phyloP scores from a whole-genome alignment of 2,113 vertebrate genomes.

The Notiomystis cincta region DNA sequence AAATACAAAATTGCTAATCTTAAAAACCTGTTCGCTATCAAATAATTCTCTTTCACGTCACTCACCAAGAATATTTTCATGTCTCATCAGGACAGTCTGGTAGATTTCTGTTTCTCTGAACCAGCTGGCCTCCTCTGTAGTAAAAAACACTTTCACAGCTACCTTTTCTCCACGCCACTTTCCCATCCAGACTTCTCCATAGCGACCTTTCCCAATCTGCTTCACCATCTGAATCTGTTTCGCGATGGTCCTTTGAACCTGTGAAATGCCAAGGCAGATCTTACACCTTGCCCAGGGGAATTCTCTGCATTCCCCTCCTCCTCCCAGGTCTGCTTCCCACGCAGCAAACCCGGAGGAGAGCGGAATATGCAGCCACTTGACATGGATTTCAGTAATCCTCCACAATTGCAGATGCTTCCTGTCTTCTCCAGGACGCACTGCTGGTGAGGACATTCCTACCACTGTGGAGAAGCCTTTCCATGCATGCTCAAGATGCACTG shows the following conservation, averaged over 20 bases:
- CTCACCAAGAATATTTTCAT: constrained; percentile 96
- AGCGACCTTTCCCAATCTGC: constrained; percentile 96
- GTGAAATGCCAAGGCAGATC: background rate
- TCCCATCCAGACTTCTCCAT: constrained; percentile 98
- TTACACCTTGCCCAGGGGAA: background rate
- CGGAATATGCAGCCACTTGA: accelerated
- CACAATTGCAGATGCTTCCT: accelerated
- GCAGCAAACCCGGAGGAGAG: background rate
- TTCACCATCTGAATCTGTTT: constrained; percentile 99
- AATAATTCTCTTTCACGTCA: background rate
- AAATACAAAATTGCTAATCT: background rate
- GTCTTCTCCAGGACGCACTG: accelerated
- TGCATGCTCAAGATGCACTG: accelerated
- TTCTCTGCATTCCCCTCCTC: background rate
- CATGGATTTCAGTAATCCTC: background rate
- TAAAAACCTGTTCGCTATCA: background rate
- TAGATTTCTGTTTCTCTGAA: constrained; percentile 98
- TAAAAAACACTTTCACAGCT: constrained; percentile 96
- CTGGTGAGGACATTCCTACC: background rate
- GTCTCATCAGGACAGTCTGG: constrained; percentile 96
- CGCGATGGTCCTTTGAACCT: constrained; percentile 97
- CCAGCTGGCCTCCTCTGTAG: constrained; percentile 97
- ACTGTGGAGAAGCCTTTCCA: background rate
- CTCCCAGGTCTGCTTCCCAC: background rate
- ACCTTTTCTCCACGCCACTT: constrained; percentile 95